Evolutionary conservation across 2,888 invertebrate genomes (phyloP), one percentile per base, ranked within the genome.

Genomic region (Chloroclysta siterata): DNA sequence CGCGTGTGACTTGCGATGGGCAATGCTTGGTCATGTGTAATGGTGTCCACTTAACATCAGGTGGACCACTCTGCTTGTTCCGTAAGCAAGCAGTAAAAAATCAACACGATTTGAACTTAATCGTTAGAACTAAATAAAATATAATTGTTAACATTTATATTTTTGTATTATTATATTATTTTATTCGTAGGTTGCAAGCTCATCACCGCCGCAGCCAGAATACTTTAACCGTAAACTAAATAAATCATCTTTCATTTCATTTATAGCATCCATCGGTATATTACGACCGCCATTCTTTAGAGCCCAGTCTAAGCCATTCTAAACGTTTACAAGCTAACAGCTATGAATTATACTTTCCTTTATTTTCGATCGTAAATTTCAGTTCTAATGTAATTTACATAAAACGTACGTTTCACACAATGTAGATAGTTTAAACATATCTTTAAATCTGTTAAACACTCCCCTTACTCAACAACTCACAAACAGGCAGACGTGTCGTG

Each of bases 341-440:
- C 53, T 53, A 47, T 63, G 59, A 63, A 59, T 53, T 44, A 60
- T 22, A 17, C 50, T 50, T 60, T 60, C 65, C 56, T 60, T 48
- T 60, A 52, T 60, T 55, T 53, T 48, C 13, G 48, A 48, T 48
- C 53, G 56, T 56, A 64, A 64, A 64, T 60, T 56, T 48, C 28
- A 15, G 41, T 42, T 54, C 51, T 42, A 7, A 17, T 29, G 53
- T 50, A 59, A 55, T 60, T 60, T 53, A 60, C 48, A 47, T 56
- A 53, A 46, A 50, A 50, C 52, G 56, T 60, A 56, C 42, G 44
- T 22, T 58, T 41, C 15, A 13, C 53, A 53, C 50, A 52, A 28
- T 53, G 53, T 51, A 36, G 36, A 51, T 44, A 33, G 22, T 22
- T 33, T n/a, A 17, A 3, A 39, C 8, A 11, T 39, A 39, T 39